phyloP scores from a whole-genome alignment of 1,140 invertebrate genomes.

The Chionoecetes opilio region DNA sequence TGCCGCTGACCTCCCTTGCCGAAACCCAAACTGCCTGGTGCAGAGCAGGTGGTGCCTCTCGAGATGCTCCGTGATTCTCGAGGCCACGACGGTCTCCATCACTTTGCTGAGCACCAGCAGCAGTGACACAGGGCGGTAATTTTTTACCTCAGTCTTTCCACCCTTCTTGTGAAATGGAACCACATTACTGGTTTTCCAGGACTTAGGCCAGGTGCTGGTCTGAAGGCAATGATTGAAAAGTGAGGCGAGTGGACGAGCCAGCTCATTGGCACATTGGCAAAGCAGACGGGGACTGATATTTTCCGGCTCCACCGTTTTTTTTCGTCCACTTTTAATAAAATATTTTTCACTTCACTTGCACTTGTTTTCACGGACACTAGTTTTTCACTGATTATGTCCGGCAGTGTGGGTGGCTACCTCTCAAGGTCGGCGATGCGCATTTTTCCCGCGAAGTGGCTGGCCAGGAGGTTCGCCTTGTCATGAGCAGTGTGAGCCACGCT shows the following conservation, averaged over 20 bases:
- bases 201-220: neutral
- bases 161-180: neutral
- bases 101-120: neutral
- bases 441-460: neutral
- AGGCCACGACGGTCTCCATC: too few relatives aligned
- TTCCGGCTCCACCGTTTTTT: too few relatives aligned
- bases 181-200: neutral
- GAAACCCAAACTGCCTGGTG: neutral
- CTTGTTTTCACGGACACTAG: too few relatives aligned
- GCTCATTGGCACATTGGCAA: neutral
- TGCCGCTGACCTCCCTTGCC: neutral
- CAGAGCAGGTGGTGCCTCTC: too few relatives aligned
- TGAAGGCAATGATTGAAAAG: neutral
- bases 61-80: too few relatives aligned
- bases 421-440: neutral
- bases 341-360: too few relatives aligned
- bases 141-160: neutral
- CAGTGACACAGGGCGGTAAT: neutral
- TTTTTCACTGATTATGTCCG: neutral
- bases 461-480: neutral
- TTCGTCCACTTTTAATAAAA: too few relatives aligned
- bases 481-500: neutral
- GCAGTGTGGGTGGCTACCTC: neutral
- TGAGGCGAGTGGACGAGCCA: neutral
- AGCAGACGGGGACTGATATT: too few relatives aligned